phyloP scores from a whole-genome alignment of 2,113 vertebrate genomes.

The Climacteris rufus region DNA sequence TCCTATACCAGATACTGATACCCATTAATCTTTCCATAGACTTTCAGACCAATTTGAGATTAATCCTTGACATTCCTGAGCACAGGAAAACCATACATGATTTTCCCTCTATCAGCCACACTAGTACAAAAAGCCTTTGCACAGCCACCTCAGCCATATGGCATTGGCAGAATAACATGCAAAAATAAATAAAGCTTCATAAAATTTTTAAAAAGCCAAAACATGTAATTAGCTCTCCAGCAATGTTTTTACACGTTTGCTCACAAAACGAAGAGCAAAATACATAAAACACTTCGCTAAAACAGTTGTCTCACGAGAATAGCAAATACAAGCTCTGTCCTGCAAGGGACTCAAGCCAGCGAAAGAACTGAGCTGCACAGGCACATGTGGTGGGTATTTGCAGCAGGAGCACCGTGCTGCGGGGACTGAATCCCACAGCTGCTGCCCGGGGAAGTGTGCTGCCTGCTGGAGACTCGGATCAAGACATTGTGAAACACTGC shows the following conservation, averaged over 20 bases:
- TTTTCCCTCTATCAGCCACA: background rate
- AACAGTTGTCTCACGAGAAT: background rate
- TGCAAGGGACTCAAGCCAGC: background rate
- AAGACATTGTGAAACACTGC: background rate
- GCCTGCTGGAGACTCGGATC: background rate
- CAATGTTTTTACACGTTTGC: background rate
- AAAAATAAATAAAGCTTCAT: background rate
- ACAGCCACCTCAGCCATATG: background rate
- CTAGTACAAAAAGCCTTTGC: background rate
- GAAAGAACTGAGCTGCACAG: rapidly evolving
- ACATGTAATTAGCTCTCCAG: background rate
- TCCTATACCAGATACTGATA: background rate
- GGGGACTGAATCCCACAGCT: background rate
- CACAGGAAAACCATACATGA: background rate
- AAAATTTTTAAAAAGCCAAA: background rate
- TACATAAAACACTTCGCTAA: background rate
- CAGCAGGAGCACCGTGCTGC: background rate
- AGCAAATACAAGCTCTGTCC: background rate
- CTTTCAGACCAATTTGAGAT: background rate
- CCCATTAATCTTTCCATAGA: background rate
- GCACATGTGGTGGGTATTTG: rapidly evolving
- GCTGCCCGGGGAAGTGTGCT: background rate
- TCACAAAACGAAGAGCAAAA: background rate
- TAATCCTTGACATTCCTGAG: background rate
- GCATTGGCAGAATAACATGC: background rate